Base-by-base conservation (phyloP, 2,797 vertebrate genomes). In the Gallinago nigripennis region DNA sequence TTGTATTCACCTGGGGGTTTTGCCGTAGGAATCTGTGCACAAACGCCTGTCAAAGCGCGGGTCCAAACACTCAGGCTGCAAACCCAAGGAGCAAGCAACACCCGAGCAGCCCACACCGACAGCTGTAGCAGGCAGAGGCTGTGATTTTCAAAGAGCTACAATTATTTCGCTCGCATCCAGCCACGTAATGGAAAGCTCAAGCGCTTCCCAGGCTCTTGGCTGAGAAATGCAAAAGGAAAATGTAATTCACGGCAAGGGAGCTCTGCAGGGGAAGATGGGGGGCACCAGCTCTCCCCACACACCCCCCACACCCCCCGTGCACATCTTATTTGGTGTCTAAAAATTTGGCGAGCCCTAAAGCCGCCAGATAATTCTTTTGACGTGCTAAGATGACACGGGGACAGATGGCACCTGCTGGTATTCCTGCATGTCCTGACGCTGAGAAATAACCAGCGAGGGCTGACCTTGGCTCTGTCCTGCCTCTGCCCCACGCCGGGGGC, bases 291-390 rank as follows among this genome's bases (percentile, higher is more conserved):
- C 81, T 57, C 63, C 66, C 39, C 63, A 11, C 63, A 9, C 50
- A 9, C 2, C 24, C 41, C 41, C 37, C 6, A 13, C 39, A 41
- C 41, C 41, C 35, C 12, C 17, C 0, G 2, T 0, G 12, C 2
- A 1, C 37, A 11, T 53, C 68, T 3, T 0, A 3, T 51, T 54
- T 7, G 24, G 28, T 19, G 28, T 33, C 60, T 43, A 24, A 63
- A 82, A n/a, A 27, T 27, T 19, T 9, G 46, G 77, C 56, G 41
- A 50, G 70, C 41, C 6, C 0, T 65, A 28, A 35, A 2, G 2
- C 10, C 1, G 0, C 64, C 0, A 0, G 13, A 50, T 15, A 16
- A 41, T 45, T 39, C 75, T 58, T 53, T 8, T 8, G 46, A n/a
- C 0, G 7, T 30, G 43, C 80, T 48, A 9, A 57, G 75, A 15